A percentile compares a stretch with the other conserved stretches of the same genome.
phyloP scores from a whole-genome alignment of 2,797 vertebrate species.

The Eulemur rubriventer region DNA sequence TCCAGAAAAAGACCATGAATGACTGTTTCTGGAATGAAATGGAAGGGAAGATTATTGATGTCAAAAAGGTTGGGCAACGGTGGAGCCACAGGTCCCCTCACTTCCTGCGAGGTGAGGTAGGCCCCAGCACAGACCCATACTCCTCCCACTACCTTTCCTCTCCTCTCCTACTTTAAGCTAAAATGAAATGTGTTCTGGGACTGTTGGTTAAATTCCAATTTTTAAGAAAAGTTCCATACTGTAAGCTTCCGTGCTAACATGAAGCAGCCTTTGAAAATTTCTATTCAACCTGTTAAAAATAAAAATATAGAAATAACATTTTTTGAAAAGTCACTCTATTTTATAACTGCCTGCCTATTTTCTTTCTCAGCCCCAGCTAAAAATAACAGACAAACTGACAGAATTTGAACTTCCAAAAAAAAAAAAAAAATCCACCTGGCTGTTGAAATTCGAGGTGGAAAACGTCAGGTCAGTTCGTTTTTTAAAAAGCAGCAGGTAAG shows the following conservation, averaged over 20 bases:
- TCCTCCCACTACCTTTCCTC: rapidly evolving
- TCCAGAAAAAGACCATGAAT: not conserved
- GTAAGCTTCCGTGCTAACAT: not conserved
- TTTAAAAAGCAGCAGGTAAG: not conserved
- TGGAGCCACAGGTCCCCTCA: not conserved
- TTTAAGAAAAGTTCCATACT: slow-evolving; percentile 3
- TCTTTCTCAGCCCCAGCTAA: slow-evolving; percentile 4
- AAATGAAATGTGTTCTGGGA: not conserved
- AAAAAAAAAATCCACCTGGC: not conserved
- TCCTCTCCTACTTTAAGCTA: not conserved
- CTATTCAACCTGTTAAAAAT: slow-evolving; percentile 50
- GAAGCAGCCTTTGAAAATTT: slow-evolving; percentile 32
- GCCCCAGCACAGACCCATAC: rapidly evolving
- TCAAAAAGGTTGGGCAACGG: not conserved
- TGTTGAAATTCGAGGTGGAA: slow-evolving; percentile 36
- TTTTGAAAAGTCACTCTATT: slow-evolving; percentile 47
- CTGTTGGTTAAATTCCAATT: not conserved
- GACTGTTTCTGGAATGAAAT: not conserved
- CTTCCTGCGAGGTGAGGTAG: not conserved
- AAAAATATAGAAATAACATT: slow-evolving; percentile 60
- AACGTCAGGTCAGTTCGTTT: slow-evolving; percentile 7
- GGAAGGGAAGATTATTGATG: not conserved
- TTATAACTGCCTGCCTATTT: slow-evolving; percentile 8
- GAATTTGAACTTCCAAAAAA: not conserved
- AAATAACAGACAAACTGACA: slow-evolving; percentile 2